phyloP scores from a whole-genome alignment of 2,113 vertebrate genomes.

The Neodon shergylaensis region DNA sequence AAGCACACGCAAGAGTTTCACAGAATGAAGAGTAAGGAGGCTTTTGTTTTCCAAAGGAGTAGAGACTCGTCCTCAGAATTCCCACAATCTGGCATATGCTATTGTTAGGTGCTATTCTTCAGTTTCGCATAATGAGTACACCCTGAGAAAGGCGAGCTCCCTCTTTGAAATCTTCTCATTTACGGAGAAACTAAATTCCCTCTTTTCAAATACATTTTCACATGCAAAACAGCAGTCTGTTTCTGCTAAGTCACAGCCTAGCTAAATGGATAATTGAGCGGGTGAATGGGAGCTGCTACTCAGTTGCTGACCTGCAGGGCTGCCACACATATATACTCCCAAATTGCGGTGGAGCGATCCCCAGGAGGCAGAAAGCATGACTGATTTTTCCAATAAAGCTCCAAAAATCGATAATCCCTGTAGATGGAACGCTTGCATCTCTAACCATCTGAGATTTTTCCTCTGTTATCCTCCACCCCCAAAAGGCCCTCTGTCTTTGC shows the following conservation, averaged over 20 bases:
- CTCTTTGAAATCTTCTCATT: constrained; percentile 65
- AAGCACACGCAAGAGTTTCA: not conserved
- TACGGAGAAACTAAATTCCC: constrained; percentile 55
- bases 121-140: constrained; percentile 9
- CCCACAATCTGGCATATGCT: constrained; percentile 17
- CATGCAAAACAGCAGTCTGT: constrained; percentile 71
- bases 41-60: constrained; percentile 17
- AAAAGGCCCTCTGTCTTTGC: constrained; percentile 37
- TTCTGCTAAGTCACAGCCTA: constrained; percentile 77
- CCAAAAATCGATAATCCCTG: constrained; percentile 71
- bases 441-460: constrained; percentile 59
- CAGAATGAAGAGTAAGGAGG: not conserved
- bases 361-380: constrained; percentile 71
- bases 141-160: constrained; percentile 39
- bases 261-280: constrained; percentile 76
- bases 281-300: constrained; percentile 56
- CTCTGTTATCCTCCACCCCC: not conserved
- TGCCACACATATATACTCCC: constrained; percentile 16
- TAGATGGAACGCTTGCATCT: not conserved
- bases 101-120: constrained; percentile 49
- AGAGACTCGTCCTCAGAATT: constrained; percentile 35
- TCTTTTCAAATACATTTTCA: constrained; percentile 55
- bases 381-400: constrained; percentile 77
- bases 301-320: constrained; percentile 65
- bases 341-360: constrained; percentile 43